Evolutionary conservation across 2,113 vertebrate genomes (phyloP).

Genomic region (Eurystomus gularis): DNA sequence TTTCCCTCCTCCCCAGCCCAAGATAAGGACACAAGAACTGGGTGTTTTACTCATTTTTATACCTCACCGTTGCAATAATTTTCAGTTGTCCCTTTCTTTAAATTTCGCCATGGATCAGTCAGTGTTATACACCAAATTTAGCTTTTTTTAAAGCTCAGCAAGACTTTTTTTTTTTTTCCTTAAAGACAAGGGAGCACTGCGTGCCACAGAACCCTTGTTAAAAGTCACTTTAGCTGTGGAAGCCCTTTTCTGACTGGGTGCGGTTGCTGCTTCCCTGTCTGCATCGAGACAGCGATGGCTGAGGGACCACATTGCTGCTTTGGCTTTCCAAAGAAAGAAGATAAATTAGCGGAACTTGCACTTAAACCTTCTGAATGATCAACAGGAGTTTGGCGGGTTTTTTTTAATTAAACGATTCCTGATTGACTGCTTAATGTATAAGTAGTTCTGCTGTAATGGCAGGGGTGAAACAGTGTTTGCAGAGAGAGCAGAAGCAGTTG

Average conservation of each 20-base stretch:
- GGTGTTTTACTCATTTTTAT: neutral
- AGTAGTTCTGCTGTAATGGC: neutral
- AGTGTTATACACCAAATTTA: neutral
- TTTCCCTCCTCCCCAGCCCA: neutral
- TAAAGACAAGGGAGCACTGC: neutral
- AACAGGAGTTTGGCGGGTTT: neutral
- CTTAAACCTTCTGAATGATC: neutral
- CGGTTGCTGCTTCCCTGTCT: neutral
- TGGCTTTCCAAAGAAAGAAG: slow-evolving; percentile 34
- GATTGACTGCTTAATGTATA: neutral
- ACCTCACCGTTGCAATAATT: neutral
- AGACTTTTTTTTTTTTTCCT: neutral
- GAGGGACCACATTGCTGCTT: neutral
- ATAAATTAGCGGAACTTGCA: neutral
- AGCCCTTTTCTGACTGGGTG: neutral
- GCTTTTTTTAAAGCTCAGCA: neutral
- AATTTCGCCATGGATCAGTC: neutral
- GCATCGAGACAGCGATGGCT: fast-evolving
- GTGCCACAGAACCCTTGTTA: neutral
- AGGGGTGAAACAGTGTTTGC: neutral
- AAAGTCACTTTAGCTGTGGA: neutral
- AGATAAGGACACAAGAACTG: neutral
- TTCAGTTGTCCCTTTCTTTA: neutral
- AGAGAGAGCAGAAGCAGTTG: neutral
- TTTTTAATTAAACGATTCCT: neutral